These are phyloP conservation scores for Hydrotaea diabolus DNA, from an alignment of 2,888 invertebrate species.

Conservation along the genomic window DNA sequence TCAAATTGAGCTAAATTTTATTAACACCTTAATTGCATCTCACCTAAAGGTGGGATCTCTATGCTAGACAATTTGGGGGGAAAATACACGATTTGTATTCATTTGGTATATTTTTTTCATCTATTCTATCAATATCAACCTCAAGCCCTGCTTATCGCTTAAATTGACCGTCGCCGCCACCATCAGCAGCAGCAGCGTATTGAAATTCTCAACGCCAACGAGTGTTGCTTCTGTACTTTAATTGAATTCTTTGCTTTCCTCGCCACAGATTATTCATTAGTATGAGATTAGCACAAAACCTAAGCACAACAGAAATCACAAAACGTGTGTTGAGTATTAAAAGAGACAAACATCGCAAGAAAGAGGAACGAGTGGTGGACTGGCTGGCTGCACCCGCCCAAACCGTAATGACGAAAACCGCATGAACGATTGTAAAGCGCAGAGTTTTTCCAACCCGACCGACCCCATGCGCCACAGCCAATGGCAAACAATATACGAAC, in stretches of 20 bases:
- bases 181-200: too few relatives aligned
- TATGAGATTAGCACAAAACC: conserved; percentile 54
- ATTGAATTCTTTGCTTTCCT: conserved; percentile 25
- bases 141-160: conserved; percentile 51
- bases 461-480: too few relatives aligned
- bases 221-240: not conserved
- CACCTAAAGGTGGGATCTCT: too few relatives aligned
- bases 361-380: not conserved
- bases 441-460: too few relatives aligned
- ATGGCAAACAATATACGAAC: not conserved
- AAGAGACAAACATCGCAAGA: not conserved
- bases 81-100: too few relatives aligned
- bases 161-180: not conserved
- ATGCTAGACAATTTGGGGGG: too few relatives aligned
- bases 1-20: too few relatives aligned
- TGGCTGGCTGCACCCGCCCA: not conserved
- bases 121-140: conserved; percentile 46
- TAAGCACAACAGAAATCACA: conserved; percentile 28
- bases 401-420: conserved; percentile 28
- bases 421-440: conserved; percentile 31
- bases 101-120: conserved; percentile 16
- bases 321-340: conserved; percentile 19
- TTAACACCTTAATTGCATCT: too few relatives aligned
- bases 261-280: conserved; percentile 50
- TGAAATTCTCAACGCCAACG: not conserved